phyloP scores from a whole-genome alignment of 35 echinoderm and acorn worm species.

The Stichopus chloronotus region DNA sequence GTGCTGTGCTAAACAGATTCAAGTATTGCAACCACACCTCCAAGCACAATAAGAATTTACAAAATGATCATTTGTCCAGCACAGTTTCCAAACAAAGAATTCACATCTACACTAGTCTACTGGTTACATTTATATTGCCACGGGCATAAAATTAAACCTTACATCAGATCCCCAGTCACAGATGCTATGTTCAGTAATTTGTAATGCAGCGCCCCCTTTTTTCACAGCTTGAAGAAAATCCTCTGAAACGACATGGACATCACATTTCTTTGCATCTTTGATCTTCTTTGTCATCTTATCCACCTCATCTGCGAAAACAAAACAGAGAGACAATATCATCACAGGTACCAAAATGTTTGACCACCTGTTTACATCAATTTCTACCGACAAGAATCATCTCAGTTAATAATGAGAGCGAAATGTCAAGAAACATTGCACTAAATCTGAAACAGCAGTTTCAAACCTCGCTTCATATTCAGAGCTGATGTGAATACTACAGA shows the following conservation, averaged over 20 bases:
- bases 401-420: background rate
- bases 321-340: background rate
- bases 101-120: no score
- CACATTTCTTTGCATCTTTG: constrained; percentile 65
- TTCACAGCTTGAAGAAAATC: constrained; percentile 90
- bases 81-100: no score
- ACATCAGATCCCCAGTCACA: constrained; percentile 93
- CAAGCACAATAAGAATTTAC: no score
- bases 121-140: no score
- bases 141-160: constrained; percentile 27
- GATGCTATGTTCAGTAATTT: constrained; percentile 84
- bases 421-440: background rate
- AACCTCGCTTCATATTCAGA: no score
- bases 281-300: constrained; percentile 90
- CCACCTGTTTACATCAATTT: no score
- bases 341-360: background rate
- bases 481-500: no score
- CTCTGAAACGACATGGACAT: constrained; percentile 92
- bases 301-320: constrained; percentile 73
- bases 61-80: no score
- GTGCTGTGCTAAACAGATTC: no score
- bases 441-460: no score
- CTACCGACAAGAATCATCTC: no score
- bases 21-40: no score
- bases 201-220: constrained; percentile 79